Percentiles rank a stretch among this genome's conserved stretches.
Evolutionary conservation across 2,888 invertebrate genomes (phyloP).

Genomic region (Tolmerus cingulatus): DNA sequence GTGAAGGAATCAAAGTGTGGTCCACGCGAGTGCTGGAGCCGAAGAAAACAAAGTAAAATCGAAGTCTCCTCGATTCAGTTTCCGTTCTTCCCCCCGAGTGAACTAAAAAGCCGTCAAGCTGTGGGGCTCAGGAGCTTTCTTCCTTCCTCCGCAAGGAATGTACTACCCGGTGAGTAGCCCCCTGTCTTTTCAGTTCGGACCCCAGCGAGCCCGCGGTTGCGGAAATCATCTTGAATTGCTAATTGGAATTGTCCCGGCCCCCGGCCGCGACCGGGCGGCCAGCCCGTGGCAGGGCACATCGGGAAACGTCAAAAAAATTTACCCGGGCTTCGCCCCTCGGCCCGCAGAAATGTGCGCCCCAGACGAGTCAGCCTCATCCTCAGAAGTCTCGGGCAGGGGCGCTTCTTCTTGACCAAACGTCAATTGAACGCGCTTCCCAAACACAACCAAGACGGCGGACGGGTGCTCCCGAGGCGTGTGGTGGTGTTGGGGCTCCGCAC

Average conservation of each 20-base stretch:
- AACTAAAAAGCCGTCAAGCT: conserved; percentile 82
- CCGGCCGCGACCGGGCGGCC: background rate
- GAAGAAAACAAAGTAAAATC: conserved; percentile 9
- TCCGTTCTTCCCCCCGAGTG: conserved; percentile 49
- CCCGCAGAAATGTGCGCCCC: background rate
- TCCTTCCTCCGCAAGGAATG: conserved; percentile 96
- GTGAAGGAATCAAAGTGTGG: conserved; percentile 9
- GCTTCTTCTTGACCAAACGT: background rate
- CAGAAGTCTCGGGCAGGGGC: background rate
- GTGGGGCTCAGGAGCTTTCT: conserved; percentile 96
- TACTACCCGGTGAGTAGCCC: conserved; percentile 88
- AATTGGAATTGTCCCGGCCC: background rate
- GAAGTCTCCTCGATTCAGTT: background rate
- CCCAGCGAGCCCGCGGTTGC: background rate
- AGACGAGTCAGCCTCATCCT: background rate
- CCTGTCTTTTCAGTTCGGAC: background rate
- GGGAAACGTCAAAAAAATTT: conserved; percentile 38
- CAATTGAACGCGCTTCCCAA: conserved; percentile 1
- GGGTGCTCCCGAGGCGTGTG: background rate
- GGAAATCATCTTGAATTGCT: background rate
- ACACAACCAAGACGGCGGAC: background rate
- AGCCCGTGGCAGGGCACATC: background rate
- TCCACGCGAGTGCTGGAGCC: background rate
- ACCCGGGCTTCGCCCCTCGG: background rate
- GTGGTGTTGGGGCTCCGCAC: background rate